phyloP scores from a whole-genome alignment of 2,888 invertebrate species.

The Subacronicta megacephala region DNA sequence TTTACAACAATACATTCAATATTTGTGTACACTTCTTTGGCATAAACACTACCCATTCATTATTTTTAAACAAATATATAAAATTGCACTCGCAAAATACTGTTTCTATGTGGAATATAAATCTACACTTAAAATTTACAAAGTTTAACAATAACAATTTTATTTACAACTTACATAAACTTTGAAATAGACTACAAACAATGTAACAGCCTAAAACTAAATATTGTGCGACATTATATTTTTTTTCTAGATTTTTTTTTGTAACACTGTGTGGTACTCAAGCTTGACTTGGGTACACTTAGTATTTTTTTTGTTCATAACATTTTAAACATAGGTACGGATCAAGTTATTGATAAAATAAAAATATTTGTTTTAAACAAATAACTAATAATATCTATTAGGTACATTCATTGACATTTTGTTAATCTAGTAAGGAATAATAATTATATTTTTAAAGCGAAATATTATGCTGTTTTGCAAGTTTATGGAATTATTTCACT shows the following conservation, averaged over 20 bases:
- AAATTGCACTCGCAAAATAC: conserved; percentile 86
- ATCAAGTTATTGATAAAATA: conserved; percentile 1
- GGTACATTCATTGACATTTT: conserved; percentile 26
- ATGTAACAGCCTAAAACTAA: conserved; percentile 64
- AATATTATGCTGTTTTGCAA: conserved; percentile 22
- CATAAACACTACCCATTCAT: conserved; percentile 82
- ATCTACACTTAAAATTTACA: conserved; percentile 65
- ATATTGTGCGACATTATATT: conserved; percentile 54
- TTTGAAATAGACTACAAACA: conserved; percentile 66
- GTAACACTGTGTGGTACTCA: conserved; percentile 2
- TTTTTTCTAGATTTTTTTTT: conserved; percentile 12
- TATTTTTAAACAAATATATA: conserved; percentile 62
- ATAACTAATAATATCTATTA: conserved; percentile 15
- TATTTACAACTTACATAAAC: conserved; percentile 70
- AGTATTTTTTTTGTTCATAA: conserved; percentile 4
- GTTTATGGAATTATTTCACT: not conserved
- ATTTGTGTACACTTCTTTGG: conserved; percentile 86
- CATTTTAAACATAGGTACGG: not conserved
- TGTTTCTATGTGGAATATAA: conserved; percentile 65
- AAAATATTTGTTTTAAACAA: conserved; percentile 34
- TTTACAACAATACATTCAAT: conserved; percentile 70
- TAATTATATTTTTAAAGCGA: not conserved
- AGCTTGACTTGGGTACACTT: not conserved
- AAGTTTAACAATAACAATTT: conserved; percentile 68
- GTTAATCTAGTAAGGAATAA: conserved; percentile 11